Evolutionary conservation across 2,113 vertebrate species (phyloP), one percentile per base, ranked within the genome.

Genomic region (Leiothrix lutea): DNA sequence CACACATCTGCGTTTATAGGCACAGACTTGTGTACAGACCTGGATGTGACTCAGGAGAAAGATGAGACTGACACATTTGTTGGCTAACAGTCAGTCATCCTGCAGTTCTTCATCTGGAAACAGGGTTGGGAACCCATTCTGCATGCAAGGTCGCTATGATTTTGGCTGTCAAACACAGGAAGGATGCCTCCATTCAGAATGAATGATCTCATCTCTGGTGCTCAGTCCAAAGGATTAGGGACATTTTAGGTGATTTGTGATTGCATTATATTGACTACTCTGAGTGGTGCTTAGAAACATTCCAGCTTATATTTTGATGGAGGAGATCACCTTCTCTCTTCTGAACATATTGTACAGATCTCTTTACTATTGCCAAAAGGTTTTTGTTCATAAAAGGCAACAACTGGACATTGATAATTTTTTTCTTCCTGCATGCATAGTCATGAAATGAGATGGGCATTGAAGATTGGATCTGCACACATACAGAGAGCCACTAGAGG

Each of bases 401-500:
- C 73, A 94, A 62, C 62, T 73, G 81, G 67, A 69, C 64, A 79
- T 66, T 29, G 73, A 51, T 86, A 77, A n/a, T 73, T 73, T 77
- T 53, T 80, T 81, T 69, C 21, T 65, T 90, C 35, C 17, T 88
- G 24, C 33, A 47, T 73, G 11, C 19, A 8, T 35, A 38, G 15
- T 70, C 29, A 56, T 66, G 69, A 92, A 90, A 82, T 62, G 42
- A 87, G 80, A 87, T 13, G 13, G 44, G 18, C 47, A 31, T 9
- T 61, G 28, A 25, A 74, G 36, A 87, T 12, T 86, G 40, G 47
- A 33, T 84, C 78, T 97, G 89, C 73, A 95, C 42, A 53, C 51
- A 84, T 71, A 48, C 20, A 71, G 31, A 47, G 25, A 40, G 69
- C 97, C 90, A 94, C 96, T 97, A 97, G 95, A 95, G 95, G 96